phyloP scores from a whole-genome alignment of 2,888 invertebrate genomes.

The Eristalinus sepulchralis region DNA sequence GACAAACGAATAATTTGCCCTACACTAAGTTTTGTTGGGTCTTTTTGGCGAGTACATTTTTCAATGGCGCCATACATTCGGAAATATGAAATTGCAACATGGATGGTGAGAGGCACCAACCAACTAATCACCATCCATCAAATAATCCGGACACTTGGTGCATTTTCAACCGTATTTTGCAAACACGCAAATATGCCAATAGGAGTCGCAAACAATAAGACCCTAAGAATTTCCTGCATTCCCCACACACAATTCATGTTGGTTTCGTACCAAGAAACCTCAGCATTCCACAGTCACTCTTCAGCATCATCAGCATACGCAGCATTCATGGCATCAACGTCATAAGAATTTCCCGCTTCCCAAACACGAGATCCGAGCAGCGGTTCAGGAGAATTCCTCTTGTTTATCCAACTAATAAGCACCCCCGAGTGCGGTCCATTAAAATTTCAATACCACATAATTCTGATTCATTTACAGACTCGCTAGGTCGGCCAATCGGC shows the following conservation, averaged over 20 bases:
- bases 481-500: not conserved
- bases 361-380: not conserved
- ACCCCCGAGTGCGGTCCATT: constrained; percentile 42
- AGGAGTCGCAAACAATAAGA: not conserved
- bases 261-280: not conserved
- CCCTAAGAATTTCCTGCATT: not conserved
- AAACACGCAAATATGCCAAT: too few species aligned
- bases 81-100: too few species aligned
- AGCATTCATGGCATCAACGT: not conserved
- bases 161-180: too few species aligned
- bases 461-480: constrained; percentile 22
- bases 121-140: too few species aligned
- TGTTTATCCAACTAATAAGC: constrained; percentile 36
- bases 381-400: not conserved
- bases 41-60: too few species aligned
- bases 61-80: too few species aligned
- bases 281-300: not conserved
- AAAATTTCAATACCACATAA: constrained; percentile 26
- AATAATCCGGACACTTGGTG: too few species aligned
- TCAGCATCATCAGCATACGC: not conserved
- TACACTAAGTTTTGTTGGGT: too few species aligned
- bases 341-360: not conserved
- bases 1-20: too few species aligned
- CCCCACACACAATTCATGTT: not conserved
- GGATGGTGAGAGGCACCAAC: too few species aligned